Base-by-base conservation (phyloP, 2,113 vertebrate species). In the Rhea pennata region DNA sequence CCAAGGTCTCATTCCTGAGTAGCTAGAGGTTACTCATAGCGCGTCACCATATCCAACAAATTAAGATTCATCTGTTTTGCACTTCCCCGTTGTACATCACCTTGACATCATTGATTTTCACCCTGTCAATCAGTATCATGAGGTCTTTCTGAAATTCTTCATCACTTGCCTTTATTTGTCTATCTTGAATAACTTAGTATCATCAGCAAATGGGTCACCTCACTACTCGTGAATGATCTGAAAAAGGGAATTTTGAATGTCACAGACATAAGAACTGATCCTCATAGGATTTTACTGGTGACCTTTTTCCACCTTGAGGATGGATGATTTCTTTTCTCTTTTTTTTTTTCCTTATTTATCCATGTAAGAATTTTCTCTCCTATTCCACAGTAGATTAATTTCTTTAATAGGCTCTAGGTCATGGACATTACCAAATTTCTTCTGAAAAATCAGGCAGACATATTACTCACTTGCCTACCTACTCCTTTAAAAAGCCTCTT, bases 351-450 rank as follows among this genome's bases (percentile, higher is more conserved):
- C 80, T 87, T 87, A 91, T 75, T 87, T 75, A 84, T 70, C 48
- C 21, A 84, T 8, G 0, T 67, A 87, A 74, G 70, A 81, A 53
- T 82, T 79, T 96, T 82, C 73, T 91, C 62, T 80, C 72, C 64
- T 87, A 82, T 85, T 85, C 54, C 82, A 94, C 5, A 53, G 95
- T 69, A 91, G 74, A 94, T 82, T 94, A 91, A 91, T 76, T 91
- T 87, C 77, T 75, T 94, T 85, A 93, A 95, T 76, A 93, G 82
- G 56, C 91, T 96, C 56, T 94, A 19, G 42, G 70, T 82, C 94
- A 91, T 84, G 62, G 78, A 56, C 48, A 58, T 87, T 93, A 74
- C 59, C 90, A 82, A 84, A 72, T 65, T 93, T 61, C 26, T 84
- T 94, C 29, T 56, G 74, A 91, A 87, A 96, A 95, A 96, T 65